Evolutionary conservation across 1,140 invertebrate genomes (phyloP).

Genomic region (Dinoponera quadriceps): DNA sequence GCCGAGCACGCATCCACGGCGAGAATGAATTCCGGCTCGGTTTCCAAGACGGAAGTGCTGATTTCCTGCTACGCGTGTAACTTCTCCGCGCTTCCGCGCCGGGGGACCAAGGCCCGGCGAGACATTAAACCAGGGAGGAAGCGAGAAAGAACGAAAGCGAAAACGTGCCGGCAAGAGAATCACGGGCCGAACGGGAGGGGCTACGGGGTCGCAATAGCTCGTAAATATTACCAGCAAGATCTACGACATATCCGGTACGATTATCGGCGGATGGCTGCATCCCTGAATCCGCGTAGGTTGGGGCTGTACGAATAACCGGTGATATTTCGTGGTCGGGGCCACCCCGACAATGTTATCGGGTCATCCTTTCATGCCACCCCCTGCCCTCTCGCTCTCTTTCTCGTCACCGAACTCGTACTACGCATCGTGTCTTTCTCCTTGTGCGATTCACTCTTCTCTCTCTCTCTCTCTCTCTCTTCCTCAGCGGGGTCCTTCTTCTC

Average conservation of each 20-base stretch:
- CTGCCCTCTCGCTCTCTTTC: slow-evolving; percentile 13
- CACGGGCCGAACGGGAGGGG: slow-evolving; percentile 19
- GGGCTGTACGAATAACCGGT: slow-evolving; percentile 68
- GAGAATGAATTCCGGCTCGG: slow-evolving; percentile 21
- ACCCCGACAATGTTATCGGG: slow-evolving; percentile 71
- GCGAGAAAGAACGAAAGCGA: background rate
- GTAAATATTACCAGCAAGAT: slow-evolving; percentile 71
- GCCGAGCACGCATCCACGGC: background rate
- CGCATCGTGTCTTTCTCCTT: slow-evolving; percentile 45
- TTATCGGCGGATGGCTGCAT: slow-evolving; percentile 70
- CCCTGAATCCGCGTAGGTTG: slow-evolving; percentile 58
- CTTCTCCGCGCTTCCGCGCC: background rate
- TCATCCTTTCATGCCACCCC: slow-evolving; percentile 48
- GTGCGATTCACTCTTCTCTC: slow-evolving; percentile 17
- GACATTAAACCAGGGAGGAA: background rate
- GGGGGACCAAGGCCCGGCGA: background rate
- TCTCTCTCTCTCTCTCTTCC: background rate
- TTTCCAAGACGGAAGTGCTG: slow-evolving; percentile 1
- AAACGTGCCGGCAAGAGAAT: slow-evolving; percentile 19
- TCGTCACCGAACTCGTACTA: slow-evolving; percentile 56
- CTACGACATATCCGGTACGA: slow-evolving; percentile 73
- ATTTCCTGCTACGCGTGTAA: background rate
- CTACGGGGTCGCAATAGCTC: slow-evolving; percentile 34
- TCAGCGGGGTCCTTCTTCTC: background rate
- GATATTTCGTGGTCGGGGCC: slow-evolving; percentile 70